phyloP scores from a whole-genome alignment of 2,888 invertebrate species.

The Pegoplata infirma region DNA sequence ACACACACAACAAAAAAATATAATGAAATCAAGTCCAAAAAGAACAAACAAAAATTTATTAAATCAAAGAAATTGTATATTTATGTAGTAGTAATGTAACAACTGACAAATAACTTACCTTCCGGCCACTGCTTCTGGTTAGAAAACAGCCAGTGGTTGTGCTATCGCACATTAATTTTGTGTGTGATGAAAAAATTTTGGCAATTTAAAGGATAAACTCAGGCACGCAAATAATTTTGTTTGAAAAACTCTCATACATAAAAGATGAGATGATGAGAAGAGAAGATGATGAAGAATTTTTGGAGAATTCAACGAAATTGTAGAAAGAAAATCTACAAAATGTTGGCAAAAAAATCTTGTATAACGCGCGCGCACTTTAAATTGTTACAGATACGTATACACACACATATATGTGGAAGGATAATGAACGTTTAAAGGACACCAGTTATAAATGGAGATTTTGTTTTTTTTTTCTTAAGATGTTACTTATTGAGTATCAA shows the following conservation, averaged over 20 bases:
- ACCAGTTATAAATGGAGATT: too few species aligned
- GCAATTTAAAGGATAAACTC: slow-evolving; percentile 45
- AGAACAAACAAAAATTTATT: slow-evolving; percentile 31
- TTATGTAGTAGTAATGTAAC: slow-evolving; percentile 51
- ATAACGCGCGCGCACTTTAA: slow-evolving; percentile 57
- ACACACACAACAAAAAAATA: too few species aligned
- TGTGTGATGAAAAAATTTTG: slow-evolving; percentile 60
- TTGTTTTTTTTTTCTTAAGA: background rate
- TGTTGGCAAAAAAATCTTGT: slow-evolving; percentile 19
- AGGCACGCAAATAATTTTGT: slow-evolving; percentile 22
- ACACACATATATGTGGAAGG: background rate
- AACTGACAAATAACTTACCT: slow-evolving; percentile 72
- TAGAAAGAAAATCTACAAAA: slow-evolving; percentile 2
- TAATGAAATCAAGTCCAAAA: slow-evolving; percentile 30
- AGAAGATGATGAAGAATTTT: background rate
- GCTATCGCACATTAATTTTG: slow-evolving; percentile 83
- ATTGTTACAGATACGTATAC: background rate
- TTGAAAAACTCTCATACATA: background rate
- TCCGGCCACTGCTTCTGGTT: slow-evolving; percentile 76
- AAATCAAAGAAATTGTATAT: slow-evolving; percentile 36
- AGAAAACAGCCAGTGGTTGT: slow-evolving; percentile 86
- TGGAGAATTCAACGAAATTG: background rate
- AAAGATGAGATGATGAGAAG: slow-evolving; percentile 2
- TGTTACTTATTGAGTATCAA: background rate
- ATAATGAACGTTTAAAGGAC: background rate